Evolutionary conservation across 1,140 invertebrate species (phyloP).

Genomic region (Pseudomyrmex dendroicus): DNA sequence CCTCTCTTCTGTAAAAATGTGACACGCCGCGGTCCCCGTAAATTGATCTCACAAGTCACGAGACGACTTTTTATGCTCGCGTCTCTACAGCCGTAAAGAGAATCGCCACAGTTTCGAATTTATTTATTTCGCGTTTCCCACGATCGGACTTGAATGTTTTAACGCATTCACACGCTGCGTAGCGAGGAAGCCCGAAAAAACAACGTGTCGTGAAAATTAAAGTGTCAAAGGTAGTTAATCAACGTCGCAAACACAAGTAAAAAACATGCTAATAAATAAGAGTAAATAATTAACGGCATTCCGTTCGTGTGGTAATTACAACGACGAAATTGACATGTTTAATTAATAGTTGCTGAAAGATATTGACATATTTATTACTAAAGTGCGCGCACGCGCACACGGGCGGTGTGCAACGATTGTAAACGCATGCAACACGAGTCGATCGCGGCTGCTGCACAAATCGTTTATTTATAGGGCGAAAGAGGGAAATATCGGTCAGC

Average conservation of each 20-base stretch:
- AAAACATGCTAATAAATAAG: no score
- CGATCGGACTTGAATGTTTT: no score
- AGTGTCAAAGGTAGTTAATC: not conserved
- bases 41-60: slow-evolving; percentile 26
- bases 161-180: no score
- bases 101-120: not conserved
- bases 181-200: no score
- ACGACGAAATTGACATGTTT: not conserved
- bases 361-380: no score
- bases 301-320: not conserved
- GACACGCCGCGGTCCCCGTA: slow-evolving; percentile 12
- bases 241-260: not conserved
- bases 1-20: slow-evolving; percentile 23
- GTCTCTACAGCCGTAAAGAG: slow-evolving; percentile 12
- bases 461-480: slow-evolving; percentile 62
- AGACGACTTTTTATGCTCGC: slow-evolving; percentile 25
- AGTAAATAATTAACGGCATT: not conserved
- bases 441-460: not conserved
- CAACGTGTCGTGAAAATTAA: slow-evolving; percentile 11
- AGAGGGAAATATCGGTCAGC: slow-evolving; percentile 40
- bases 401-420: not conserved
- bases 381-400: not conserved
- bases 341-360: not conserved
- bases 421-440: not conserved
- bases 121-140: no score